Percentiles rank a stretch among this genome's conserved stretches.
Conservation (phyloP, 2,113 vertebrate species). For the Embiotoca jacksoni region DNA sequence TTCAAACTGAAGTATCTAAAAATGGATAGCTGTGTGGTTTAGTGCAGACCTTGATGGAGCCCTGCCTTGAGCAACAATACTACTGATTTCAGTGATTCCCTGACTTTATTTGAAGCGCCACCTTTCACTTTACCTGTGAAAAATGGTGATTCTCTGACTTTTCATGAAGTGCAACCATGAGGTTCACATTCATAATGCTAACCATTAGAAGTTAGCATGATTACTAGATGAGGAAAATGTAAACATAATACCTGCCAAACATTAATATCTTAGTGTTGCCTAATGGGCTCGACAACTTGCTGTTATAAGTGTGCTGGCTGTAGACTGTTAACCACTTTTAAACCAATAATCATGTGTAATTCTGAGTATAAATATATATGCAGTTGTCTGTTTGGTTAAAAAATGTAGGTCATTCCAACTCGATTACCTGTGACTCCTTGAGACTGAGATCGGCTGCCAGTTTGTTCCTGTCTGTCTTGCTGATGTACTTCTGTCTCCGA, state of each 20-base stretch:
- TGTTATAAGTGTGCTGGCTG: too few species aligned
- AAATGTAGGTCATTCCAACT: neutral
- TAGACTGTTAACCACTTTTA: too few species aligned
- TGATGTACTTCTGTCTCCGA: slow-evolving; percentile 97
- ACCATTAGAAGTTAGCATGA: too few species aligned
- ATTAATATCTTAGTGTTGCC: too few species aligned
- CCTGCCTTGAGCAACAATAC: neutral
- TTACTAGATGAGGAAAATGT: too few species aligned
- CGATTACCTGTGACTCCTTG: slow-evolving; percentile 95
- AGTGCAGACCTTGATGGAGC: neutral
- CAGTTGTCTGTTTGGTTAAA: too few species aligned
- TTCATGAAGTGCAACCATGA: too few species aligned
- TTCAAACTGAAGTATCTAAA: neutral
- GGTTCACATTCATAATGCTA: too few species aligned
- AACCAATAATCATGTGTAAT: too few species aligned
- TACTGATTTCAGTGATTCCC: neutral
- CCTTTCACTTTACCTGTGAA: neutral
- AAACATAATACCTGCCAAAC: too few species aligned
- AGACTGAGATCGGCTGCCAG: slow-evolving; percentile 91
- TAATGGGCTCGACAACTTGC: too few species aligned
- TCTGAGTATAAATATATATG: too few species aligned
- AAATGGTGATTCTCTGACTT: neutral
- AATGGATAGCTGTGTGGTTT: neutral
- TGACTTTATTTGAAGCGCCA: neutral
- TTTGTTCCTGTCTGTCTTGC: slow-evolving; percentile 95